These are phyloP conservation scores for Drosophila ironensis DNA, from an alignment of 1,140 invertebrate species.

Conservation along the genomic window DNA sequence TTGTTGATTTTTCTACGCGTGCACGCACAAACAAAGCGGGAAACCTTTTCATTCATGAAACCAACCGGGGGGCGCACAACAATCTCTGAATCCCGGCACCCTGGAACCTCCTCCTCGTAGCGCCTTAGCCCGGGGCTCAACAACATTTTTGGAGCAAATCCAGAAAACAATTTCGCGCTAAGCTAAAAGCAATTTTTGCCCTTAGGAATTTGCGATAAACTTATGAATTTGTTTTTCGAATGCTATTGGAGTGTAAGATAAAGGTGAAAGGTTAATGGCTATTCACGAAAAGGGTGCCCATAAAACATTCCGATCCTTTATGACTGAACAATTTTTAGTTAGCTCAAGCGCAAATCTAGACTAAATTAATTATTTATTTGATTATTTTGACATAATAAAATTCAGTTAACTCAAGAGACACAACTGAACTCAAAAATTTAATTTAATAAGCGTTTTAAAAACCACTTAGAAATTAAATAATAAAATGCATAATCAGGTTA, in stretches of 20 bases:
- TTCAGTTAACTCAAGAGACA: too few species aligned
- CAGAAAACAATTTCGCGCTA: constrained; percentile 37
- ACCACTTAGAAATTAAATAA: too few species aligned
- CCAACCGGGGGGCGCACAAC: neutral
- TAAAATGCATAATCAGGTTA: too few species aligned
- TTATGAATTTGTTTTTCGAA: constrained; percentile 5
- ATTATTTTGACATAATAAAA: too few species aligned
- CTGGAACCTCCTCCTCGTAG: too few species aligned
- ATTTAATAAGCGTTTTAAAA: too few species aligned
- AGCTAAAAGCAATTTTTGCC: constrained; percentile 40
- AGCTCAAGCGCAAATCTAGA: too few species aligned
- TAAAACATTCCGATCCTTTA: neutral
- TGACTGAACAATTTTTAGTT: neutral
- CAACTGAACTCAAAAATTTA: too few species aligned
- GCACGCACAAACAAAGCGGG: constrained; percentile 59
- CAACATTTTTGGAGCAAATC: constrained; percentile 18
- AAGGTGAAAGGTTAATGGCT: constrained; percentile 23
- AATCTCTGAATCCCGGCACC: too few species aligned
- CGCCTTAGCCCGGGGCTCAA: neutral
- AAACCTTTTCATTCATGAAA: constrained; percentile 64
- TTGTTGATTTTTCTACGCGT: constrained; percentile 77
- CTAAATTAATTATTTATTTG: too few species aligned
- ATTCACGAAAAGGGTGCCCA: neutral
- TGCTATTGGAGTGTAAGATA: neutral
- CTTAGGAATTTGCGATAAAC: constrained; percentile 17